Conservation (phyloP, 37 sponge, comb jelly and placozoan genomes). For the Petrosia ficiformis region DNA sequence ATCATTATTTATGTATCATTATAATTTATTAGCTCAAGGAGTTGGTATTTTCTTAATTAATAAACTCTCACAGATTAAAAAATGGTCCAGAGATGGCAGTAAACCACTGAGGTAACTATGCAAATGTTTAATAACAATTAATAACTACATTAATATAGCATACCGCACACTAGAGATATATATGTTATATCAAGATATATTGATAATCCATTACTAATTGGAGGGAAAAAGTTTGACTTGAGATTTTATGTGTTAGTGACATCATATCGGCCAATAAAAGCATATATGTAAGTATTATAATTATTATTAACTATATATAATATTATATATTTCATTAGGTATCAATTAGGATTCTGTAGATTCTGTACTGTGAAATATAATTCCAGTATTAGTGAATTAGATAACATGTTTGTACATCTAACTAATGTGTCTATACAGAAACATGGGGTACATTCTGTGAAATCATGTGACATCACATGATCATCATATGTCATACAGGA, state of each 20-base stretch:
- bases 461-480: background rate
- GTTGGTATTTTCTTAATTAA: conserved; percentile 96
- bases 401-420: conserved; percentile 96
- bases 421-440: conserved; percentile 99
- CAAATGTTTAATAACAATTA: background rate
- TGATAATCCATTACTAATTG: conserved; percentile 94
- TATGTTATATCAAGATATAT: conserved; percentile 96
- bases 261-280: conserved; percentile 87
- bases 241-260: conserved; percentile 96
- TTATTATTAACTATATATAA: background rate
- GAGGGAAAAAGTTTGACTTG: conserved; percentile 97
- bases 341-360: conserved; percentile 91
- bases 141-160: conserved; percentile 15
- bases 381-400: conserved; percentile 76
- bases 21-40: conserved; percentile 71
- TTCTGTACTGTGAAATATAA: conserved; percentile 98
- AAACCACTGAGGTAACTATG: conserved; percentile 10
- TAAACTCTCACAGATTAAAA: conserved; percentile 95
- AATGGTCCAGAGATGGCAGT: conserved; percentile 91
- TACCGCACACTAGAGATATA: conserved; percentile 81
- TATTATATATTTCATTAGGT: conserved; percentile 29
- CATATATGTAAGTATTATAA: conserved; percentile 73
- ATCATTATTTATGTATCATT: too few relatives aligned
- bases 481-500: conserved; percentile 42
- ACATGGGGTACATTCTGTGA: conserved; percentile 77